Evolutionary conservation across 2,888 invertebrate genomes (phyloP), one percentile per base, ranked within the genome.

Genomic region (Neuroscelio doddi): DNA sequence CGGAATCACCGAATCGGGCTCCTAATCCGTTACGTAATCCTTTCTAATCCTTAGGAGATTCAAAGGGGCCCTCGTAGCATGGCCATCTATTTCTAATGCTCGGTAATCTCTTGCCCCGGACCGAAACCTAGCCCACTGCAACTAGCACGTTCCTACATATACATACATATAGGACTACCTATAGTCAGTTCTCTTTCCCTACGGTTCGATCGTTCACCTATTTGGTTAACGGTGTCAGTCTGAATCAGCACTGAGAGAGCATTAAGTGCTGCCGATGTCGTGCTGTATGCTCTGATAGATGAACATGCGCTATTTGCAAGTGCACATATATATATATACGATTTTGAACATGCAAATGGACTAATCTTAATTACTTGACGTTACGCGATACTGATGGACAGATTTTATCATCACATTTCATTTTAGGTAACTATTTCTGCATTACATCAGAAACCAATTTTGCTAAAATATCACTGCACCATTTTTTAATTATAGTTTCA

Each of bases 1-100:
- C 59, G 46, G 61, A 74, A 73, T 74, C 69, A 70, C 68, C 64
- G 71, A 72, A 75, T 77, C 68, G 74, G 46, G 69, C 70, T 65
- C 46, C 73, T 77, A 78, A 78, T 76, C 75, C 77, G 46, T 62
- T 39, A 64, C 68, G 73, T 78, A 79, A 79, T 77, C 78, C 77
- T 73, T 74, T 68, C 75, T 72, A 75, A 77, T 78, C 77, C 75
- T 64, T 52, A n/a, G 68, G 66, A 68, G 61, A 73, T 70, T 61
- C 74, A 53, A 42, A 57, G 65, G 67, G 69, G 68, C 72, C 64
- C 62, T 58, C 69, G 59, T 64, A 66, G 74, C 73, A 68, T 59
- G 67, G 58, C 73, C 75, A 74, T 77, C 74, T 70, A 77, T 79
- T 77, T 74, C 75, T 74, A 74, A 75, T 75, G 73, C 70, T 63